Conservation (phyloP, 2,797 vertebrate genomes). For the Danionella dracula region DNA sequence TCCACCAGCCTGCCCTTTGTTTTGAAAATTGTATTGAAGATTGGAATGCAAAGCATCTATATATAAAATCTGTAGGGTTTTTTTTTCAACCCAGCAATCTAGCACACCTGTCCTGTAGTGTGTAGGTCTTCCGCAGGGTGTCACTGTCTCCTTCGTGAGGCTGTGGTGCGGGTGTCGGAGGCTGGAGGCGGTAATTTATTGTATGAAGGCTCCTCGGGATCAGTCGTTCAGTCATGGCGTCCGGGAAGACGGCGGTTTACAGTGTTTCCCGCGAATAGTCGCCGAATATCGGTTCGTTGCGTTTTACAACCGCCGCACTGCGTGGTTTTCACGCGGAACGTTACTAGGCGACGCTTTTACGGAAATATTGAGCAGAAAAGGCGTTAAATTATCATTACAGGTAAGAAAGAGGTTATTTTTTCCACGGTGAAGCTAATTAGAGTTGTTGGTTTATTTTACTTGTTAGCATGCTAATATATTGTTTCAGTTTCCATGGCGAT, state of each 20-base stretch:
- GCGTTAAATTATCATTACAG: neutral
- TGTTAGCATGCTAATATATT: neutral
- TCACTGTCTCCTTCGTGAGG: neutral
- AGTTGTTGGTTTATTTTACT: neutral
- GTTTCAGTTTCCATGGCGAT: slow-evolving; percentile 8
- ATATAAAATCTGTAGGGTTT: no score
- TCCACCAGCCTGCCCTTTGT: no score
- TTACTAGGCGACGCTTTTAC: neutral
- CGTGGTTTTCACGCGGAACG: neutral
- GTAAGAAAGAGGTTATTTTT: neutral
- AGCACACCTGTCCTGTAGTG: no score
- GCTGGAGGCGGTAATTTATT: slow-evolving; percentile 31
- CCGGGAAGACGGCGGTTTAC: slow-evolving; percentile 11
- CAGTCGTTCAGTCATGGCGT: slow-evolving; percentile 39
- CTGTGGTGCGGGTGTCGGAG: slow-evolving; percentile 5
- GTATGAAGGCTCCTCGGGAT: neutral
- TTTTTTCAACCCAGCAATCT: no score
- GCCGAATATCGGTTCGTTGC: neutral
- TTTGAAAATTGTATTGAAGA: no score
- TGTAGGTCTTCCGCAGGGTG: neutral
- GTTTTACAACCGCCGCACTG: neutral
- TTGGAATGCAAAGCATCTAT: no score
- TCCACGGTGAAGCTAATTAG: neutral
- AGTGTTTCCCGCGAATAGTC: neutral
- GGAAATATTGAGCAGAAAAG: neutral